Conservation (phyloP, 2,888 invertebrate genomes). For the Tyria jacobaeae region DNA sequence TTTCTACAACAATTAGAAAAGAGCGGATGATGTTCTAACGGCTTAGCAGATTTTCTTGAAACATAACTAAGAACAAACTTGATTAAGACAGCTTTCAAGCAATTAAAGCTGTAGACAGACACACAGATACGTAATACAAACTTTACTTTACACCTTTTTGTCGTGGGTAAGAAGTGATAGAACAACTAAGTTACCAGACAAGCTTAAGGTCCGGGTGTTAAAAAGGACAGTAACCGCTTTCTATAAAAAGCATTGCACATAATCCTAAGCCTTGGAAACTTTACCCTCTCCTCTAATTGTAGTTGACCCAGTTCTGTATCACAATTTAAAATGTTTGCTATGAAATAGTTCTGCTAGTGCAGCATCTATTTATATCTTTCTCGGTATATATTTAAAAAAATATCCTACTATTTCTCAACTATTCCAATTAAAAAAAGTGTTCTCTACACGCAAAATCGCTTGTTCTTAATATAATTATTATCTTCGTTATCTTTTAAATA, state of each 20-base stretch:
- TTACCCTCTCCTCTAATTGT: no score
- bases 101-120: no score
- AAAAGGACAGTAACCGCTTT: background rate
- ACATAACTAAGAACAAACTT: no score
- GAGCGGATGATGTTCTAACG: no score
- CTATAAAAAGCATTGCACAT: background rate
- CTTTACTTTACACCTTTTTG: no score
- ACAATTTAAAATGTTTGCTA: background rate
- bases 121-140: no score
- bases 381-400: background rate
- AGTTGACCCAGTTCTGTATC: background rate
- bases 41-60: no score
- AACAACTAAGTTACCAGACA: background rate
- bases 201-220: background rate
- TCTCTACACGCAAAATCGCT: constrained; percentile 26
- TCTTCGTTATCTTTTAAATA: constrained; percentile 43
- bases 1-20: no score
- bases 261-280: background rate
- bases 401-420: constrained; percentile 17
- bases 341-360: no score
- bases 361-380: background rate
- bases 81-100: no score
- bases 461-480: constrained; percentile 45
- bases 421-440: constrained; percentile 20
- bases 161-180: no score